Evolutionary conservation across 2,888 invertebrate genomes (phyloP).

Genomic region (Phyto melanocephala): DNA sequence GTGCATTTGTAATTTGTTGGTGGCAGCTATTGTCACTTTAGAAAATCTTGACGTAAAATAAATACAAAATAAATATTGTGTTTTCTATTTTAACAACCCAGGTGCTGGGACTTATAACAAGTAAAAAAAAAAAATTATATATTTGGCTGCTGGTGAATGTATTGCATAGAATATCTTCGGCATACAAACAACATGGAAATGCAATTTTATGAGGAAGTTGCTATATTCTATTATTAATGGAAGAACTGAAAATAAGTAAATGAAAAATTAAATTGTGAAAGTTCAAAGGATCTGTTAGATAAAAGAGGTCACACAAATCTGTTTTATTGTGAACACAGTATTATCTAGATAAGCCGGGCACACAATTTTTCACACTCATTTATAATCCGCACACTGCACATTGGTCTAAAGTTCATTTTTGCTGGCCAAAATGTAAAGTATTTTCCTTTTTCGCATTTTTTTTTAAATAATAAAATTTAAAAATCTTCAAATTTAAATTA

Average conservation of each 20-base stretch:
- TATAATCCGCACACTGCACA: too few species aligned
- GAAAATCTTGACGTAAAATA: conserved; percentile 14
- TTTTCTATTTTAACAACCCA: not conserved
- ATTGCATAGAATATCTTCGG: conserved; percentile 10
- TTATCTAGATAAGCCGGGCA: too few species aligned
- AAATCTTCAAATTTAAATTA: too few species aligned
- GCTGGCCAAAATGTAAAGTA: too few species aligned
- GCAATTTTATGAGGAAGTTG: conserved; percentile 2
- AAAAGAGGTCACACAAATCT: too few species aligned
- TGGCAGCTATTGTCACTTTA: conserved; percentile 47
- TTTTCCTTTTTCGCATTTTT: too few species aligned
- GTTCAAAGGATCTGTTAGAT: too few species aligned
- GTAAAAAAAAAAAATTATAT: not conserved
- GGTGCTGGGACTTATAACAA: conserved; percentile 1
- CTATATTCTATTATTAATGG: not conserved
- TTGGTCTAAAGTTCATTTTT: too few species aligned
- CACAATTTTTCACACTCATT: too few species aligned
- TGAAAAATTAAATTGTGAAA: not conserved
- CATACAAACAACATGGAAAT: conserved; percentile 30
- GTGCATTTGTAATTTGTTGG: conserved; percentile 50
- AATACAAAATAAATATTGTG: not conserved
- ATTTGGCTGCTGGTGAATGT: not conserved
- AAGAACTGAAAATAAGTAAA: not conserved
- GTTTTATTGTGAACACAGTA: too few species aligned
- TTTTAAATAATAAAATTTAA: too few species aligned